Conservation (phyloP, 2,113 vertebrate genomes). For the Epinephelus cyanopodus region DNA sequence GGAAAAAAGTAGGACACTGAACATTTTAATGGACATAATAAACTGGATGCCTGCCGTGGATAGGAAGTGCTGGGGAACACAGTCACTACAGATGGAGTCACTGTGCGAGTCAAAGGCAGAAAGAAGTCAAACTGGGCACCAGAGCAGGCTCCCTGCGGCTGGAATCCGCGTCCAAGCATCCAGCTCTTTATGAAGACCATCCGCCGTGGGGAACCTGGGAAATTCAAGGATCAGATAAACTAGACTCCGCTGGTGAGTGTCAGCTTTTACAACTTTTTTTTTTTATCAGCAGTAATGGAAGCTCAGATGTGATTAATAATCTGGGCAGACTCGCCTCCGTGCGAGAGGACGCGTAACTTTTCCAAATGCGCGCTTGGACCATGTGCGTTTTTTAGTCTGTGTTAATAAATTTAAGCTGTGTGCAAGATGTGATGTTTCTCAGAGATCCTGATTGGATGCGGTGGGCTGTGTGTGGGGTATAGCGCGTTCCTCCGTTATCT, state of each 20-base stretch:
- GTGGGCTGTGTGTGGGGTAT: constrained; percentile 43
- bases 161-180: constrained; percentile 61
- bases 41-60: constrained; percentile 58
- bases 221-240: constrained; percentile 36
- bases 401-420: background rate
- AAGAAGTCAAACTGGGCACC: constrained; percentile 59
- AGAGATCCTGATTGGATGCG: constrained; percentile 65
- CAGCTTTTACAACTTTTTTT: constrained; percentile 24
- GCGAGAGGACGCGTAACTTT: constrained; percentile 14
- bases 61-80: constrained; percentile 58
- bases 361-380: background rate
- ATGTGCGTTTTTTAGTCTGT: constrained; percentile 22
- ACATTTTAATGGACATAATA: constrained; percentile 67
- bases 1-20: constrained; percentile 30
- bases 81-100: constrained; percentile 69
- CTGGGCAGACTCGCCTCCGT: background rate
- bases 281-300: background rate
- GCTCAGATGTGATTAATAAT: constrained; percentile 8
- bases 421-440: constrained; percentile 12
- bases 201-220: constrained; percentile 32
- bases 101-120: constrained; percentile 64
- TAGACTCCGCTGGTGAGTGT: constrained; percentile 39
- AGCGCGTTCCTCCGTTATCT: constrained; percentile 74
- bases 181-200: constrained; percentile 53
- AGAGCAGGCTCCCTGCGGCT: constrained; percentile 59